Evolutionary conservation across 2,888 invertebrate species (phyloP).

Genomic region (Zaprionus obscuricornis): DNA sequence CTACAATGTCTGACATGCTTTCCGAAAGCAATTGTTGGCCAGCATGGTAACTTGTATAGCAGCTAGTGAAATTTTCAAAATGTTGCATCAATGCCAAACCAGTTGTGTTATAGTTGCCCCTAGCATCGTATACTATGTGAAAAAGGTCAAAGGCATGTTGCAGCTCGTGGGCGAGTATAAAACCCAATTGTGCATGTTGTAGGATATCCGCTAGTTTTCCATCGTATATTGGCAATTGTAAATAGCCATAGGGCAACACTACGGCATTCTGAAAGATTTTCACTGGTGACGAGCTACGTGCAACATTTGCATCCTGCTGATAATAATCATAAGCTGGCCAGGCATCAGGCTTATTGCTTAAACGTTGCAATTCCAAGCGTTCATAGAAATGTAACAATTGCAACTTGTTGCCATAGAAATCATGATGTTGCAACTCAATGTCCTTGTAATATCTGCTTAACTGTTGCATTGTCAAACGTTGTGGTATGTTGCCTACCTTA

Average conservation of each 20-base stretch:
- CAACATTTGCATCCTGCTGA: constrained; percentile 52
- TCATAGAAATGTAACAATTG: constrained; percentile 57
- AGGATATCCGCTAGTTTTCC: constrained; percentile 43
- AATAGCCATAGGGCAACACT: constrained; percentile 69
- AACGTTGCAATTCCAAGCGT: constrained; percentile 38
- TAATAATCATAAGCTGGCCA: constrained; percentile 51
- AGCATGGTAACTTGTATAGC: constrained; percentile 41
- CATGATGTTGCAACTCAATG: constrained; percentile 36
- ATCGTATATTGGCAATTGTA: constrained; percentile 69
- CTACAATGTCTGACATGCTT: constrained; percentile 72
- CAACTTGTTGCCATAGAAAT: constrained; percentile 69
- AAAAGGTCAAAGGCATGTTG: constrained; percentile 75
- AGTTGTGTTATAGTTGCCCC: constrained; percentile 61
- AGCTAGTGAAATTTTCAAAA: constrained; percentile 59
- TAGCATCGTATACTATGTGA: constrained; percentile 70
- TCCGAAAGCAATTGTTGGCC: constrained; percentile 57
- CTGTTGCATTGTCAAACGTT: constrained; percentile 23
- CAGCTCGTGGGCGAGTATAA: constrained; percentile 75
- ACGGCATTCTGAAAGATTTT: constrained; percentile 75
- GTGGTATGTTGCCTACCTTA: constrained; percentile 73
- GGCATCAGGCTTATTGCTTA: constrained; percentile 37
- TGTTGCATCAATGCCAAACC: constrained; percentile 62
- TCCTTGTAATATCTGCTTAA: constrained; percentile 49
- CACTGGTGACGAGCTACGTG: constrained; percentile 70
- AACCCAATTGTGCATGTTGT: constrained; percentile 70